phyloP scores from a whole-genome alignment of 2,888 invertebrate species.

The Scotopteryx bipunctaria region DNA sequence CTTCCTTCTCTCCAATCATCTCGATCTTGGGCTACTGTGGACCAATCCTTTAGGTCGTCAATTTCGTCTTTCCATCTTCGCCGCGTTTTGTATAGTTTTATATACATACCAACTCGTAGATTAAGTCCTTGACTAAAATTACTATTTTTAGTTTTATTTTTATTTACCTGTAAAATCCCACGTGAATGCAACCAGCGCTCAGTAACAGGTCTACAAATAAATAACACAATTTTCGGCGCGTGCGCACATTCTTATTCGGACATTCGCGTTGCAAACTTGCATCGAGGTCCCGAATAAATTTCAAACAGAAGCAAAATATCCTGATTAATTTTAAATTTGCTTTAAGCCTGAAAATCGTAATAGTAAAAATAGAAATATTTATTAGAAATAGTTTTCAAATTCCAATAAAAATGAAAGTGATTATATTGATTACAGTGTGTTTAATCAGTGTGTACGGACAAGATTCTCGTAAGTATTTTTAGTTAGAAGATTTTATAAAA shows the following conservation, averaged over 20 bases:
- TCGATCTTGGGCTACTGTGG: too few species aligned
- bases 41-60: too few species aligned
- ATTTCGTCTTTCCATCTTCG: too few species aligned
- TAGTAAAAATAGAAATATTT: too few species aligned
- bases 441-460: conserved; percentile 57
- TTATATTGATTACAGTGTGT: conserved; percentile 54
- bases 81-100: too few species aligned
- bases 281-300: conserved; percentile 13
- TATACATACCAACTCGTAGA: too few species aligned
- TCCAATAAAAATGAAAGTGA: conserved; percentile 59
- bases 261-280: conserved; percentile 47
- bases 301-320: conserved; percentile 13
- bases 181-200: conserved; percentile 19
- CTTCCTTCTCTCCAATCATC: too few species aligned
- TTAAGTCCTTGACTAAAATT: too few species aligned
- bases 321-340: too few species aligned
- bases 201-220: conserved; percentile 67
- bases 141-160: not conserved
- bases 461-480: conserved; percentile 74
- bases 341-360: too few species aligned
- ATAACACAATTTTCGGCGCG: conserved; percentile 66
- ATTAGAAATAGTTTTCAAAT: not conserved
- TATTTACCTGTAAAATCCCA: not conserved
- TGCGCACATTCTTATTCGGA: conserved; percentile 62
- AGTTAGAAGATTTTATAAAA: too few species aligned